A percentile compares a stretch with the other conserved stretches of the same genome.
Conservation (phyloP, 2,113 vertebrate genomes). For the Sceloporus tristichus region DNA sequence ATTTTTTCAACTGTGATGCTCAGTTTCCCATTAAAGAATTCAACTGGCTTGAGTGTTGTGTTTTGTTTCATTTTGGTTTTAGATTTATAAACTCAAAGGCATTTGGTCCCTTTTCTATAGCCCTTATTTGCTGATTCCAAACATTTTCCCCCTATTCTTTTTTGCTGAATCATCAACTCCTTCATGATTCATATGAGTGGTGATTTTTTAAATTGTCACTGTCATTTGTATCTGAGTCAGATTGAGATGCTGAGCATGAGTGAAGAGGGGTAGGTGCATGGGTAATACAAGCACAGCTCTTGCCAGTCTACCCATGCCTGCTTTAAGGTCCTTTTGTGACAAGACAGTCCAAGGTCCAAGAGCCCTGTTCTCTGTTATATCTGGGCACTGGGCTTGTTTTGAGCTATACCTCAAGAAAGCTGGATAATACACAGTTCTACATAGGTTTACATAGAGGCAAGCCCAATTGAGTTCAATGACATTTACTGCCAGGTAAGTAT, state of each 20-base stretch:
- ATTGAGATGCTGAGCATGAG: conserved; percentile 36
- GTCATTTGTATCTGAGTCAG: conserved; percentile 56
- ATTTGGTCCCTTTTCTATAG: neutral
- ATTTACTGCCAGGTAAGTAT: neutral
- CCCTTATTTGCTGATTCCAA: conserved; percentile 6
- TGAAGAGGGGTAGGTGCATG: conserved; percentile 31
- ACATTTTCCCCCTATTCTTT: conserved; percentile 42
- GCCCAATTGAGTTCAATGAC: neutral
- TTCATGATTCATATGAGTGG: conserved; percentile 54
- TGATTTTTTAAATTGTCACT: conserved; percentile 27
- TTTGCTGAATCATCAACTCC: conserved; percentile 61
- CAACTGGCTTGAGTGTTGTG: neutral
- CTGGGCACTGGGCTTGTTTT: neutral
- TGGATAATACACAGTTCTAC: neutral
- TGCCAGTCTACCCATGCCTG: no score
- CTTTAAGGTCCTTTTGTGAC: no score
- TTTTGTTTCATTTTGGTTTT: neutral
- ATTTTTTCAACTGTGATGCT: neutral
- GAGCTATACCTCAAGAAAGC: neutral
- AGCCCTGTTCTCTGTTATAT: no score
- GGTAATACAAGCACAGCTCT: conserved; percentile 37
- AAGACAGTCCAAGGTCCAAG: no score
- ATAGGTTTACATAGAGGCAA: neutral
- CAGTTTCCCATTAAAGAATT: neutral
- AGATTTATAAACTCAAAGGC: neutral